A percentile compares a stretch with the other conserved stretches of the same genome.
phyloP scores from a whole-genome alignment of 2,888 invertebrate species.

The Eupithecia tripunctaria region DNA sequence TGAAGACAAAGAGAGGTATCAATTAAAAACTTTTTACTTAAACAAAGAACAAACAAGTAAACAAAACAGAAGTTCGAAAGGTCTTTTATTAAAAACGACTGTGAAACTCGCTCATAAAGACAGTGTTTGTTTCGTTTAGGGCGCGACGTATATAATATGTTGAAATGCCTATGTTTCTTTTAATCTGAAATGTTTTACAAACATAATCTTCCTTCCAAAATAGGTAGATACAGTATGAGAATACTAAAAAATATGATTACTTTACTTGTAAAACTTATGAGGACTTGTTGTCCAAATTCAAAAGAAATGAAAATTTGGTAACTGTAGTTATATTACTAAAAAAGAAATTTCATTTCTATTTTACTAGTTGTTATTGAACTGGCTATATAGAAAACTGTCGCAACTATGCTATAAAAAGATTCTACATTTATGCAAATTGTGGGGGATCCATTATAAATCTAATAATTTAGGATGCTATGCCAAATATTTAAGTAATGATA shows the following conservation, averaged over 20 bases:
- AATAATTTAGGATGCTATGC: background rate
- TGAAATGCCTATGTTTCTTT: background rate
- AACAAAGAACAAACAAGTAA: constrained; percentile 61
- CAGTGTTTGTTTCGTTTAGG: constrained; percentile 50
- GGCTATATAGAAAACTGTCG: background rate
- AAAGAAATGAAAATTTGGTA: too few species aligned
- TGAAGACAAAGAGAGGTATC: constrained; percentile 58
- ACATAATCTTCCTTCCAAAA: background rate
- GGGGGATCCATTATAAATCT: background rate
- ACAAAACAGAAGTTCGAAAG: constrained; percentile 63
- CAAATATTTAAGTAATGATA: background rate
- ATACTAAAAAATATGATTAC: too few species aligned
- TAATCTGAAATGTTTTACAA: background rate
- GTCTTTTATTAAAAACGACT: constrained; percentile 68
- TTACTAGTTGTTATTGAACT: background rate
- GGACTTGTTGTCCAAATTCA: too few species aligned
- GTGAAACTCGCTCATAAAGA: constrained; percentile 55
- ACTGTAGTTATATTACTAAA: too few species aligned
- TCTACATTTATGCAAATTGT: background rate
- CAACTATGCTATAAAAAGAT: background rate
- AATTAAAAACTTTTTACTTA: constrained; percentile 72
- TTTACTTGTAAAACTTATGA: too few species aligned
- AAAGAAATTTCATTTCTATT: too few species aligned
- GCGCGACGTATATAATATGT: background rate
- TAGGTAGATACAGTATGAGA: too few species aligned